These are phyloP conservation scores for Dasypogon diadema DNA, from an alignment of 2,888 invertebrate genomes.

Conservation along the genomic window DNA sequence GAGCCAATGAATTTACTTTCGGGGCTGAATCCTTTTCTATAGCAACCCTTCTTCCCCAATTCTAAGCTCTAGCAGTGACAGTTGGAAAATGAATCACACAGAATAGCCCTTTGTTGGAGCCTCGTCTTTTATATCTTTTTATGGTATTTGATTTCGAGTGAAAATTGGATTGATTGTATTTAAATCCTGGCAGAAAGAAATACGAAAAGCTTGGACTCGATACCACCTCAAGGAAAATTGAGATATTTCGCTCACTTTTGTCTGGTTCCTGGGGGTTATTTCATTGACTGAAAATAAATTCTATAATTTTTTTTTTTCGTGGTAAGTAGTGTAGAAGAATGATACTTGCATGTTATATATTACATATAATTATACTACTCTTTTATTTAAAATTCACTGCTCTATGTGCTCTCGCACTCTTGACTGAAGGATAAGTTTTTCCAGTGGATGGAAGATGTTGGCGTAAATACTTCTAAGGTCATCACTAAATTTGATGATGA, in stretches of 20 bases:
- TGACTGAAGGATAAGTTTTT: too few species aligned
- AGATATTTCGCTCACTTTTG: not conserved
- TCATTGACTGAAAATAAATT: too few species aligned
- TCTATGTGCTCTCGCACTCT: too few species aligned
- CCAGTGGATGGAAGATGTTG: too few species aligned
- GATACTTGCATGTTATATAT: too few species aligned
- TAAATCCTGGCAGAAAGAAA: conserved; percentile 36
- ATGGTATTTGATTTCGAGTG: conserved; percentile 47
- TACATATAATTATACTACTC: too few species aligned
- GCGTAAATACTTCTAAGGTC: too few species aligned
- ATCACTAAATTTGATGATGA: too few species aligned
- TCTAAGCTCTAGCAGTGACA: conserved; percentile 47
- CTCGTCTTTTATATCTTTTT: conserved; percentile 48
- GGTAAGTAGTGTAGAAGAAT: too few species aligned
- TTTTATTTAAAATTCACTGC: too few species aligned
- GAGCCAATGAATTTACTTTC: conserved; percentile 56
- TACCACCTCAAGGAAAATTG: conserved; percentile 3
- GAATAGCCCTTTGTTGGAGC: conserved; percentile 50
- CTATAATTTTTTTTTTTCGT: too few species aligned
- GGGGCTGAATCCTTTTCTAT: conserved; percentile 41
- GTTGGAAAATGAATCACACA: conserved; percentile 52
- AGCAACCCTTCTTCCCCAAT: conserved; percentile 28
- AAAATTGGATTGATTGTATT: conserved; percentile 49
- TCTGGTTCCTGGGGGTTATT: too few species aligned
- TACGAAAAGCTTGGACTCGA: not conserved